phyloP scores from a whole-genome alignment of 2,797 vertebrate species.

The Cottoperca gobio region DNA sequence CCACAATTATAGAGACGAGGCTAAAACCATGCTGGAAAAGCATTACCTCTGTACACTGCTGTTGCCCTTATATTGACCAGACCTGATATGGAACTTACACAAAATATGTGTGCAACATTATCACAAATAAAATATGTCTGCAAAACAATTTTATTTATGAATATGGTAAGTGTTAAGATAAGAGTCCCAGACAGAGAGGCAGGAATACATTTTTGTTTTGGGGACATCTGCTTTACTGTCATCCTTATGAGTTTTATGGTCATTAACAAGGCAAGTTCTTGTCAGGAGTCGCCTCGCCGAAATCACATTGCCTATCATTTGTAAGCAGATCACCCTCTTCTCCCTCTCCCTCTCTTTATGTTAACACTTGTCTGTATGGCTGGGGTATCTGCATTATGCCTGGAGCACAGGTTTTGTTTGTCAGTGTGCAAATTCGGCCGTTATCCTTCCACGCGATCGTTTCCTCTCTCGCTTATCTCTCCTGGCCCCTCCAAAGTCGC shows the following conservation, averaged over 20 bases:
- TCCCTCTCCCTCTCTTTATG: slow-evolving; percentile 55
- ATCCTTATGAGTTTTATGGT: slow-evolving; percentile 27
- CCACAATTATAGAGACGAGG: not conserved
- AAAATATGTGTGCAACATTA: not conserved
- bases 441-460: slow-evolving; percentile 77
- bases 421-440: slow-evolving; percentile 80
- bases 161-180: not conserved
- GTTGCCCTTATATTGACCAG: not conserved
- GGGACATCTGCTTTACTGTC: slow-evolving; percentile 28
- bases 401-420: slow-evolving; percentile 78
- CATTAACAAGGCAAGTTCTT: slow-evolving; percentile 52
- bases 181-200: slow-evolving; percentile 13
- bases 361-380: slow-evolving; percentile 75
- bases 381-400: slow-evolving; percentile 75
- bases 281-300: slow-evolving; percentile 42
- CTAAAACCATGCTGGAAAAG: not conserved
- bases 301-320: slow-evolving; percentile 65
- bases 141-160: not conserved
- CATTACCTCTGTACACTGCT: not conserved
- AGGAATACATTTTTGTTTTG: slow-evolving; percentile 19
- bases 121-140: slow-evolving; percentile 17
- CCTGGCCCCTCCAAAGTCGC: slow-evolving; percentile 76
- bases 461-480: slow-evolving; percentile 83
- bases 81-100: not conserved
- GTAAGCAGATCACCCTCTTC: slow-evolving; percentile 56